Conservation (phyloP, 2,888 invertebrate genomes). For the Aspidiotus rigidus region DNA sequence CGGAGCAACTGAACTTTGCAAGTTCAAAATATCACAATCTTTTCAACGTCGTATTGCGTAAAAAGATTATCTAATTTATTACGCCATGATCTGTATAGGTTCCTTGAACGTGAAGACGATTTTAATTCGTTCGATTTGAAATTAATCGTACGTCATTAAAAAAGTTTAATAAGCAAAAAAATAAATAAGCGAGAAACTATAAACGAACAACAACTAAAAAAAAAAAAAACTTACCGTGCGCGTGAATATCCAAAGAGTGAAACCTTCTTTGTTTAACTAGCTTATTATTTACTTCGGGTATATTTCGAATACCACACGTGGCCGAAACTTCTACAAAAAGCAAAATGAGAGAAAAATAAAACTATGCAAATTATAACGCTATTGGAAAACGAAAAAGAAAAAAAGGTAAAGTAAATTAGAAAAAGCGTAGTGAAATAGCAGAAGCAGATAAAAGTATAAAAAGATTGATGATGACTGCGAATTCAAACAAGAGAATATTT, state of each 20-base stretch:
- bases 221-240: constrained; percentile 32
- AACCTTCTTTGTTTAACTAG: constrained; percentile 21
- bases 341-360: constrained; percentile 26
- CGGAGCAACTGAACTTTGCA: no score
- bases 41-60: no score
- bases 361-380: constrained; percentile 3
- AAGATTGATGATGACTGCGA: no score
- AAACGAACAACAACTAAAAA: background rate
- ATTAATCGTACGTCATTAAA: no score
- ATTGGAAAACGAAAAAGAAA: background rate
- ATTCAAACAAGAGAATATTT: no score
- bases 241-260: constrained; percentile 31
- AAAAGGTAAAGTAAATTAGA: constrained; percentile 1
- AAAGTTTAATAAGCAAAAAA: background rate
- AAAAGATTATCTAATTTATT: no score
- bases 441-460: no score
- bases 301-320: constrained; percentile 31
- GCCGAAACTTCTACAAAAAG: constrained; percentile 33
- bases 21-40: no score
- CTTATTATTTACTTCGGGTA: constrained; percentile 31
- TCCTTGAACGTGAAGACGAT: no score
- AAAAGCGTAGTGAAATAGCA: no score
- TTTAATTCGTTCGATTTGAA: no score
- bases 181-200: constrained; percentile 1
- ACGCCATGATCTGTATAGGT: no score